Evolutionary conservation across 2,113 vertebrate species (phyloP), one percentile per base, ranked within the genome.

Genomic region (Zosterops borbonicus): DNA sequence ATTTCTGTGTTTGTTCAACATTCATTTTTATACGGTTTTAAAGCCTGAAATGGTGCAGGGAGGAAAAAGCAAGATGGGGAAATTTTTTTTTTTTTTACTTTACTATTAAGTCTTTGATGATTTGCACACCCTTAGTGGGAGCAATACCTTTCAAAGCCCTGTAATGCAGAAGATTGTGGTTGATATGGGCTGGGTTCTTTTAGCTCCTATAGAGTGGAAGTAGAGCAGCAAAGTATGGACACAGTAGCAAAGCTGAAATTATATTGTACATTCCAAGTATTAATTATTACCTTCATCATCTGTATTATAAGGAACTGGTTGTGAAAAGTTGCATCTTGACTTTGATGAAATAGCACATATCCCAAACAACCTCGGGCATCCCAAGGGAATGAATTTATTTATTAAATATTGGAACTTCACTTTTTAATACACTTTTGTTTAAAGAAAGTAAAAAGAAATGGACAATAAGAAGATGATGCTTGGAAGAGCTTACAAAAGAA

Each of bases 41-140:
- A 83, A 74, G 16, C 37, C 35, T 63, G 28, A 70, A 80, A 49
- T 14, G 1, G 13, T 8, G 3, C 0, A 1, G 11, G 3, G 8
- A 11, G 2, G 7, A 58, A 58, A n/a, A 59, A n/a, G 14, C 11
- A 60, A 63, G 5, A 4, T 0, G 1, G 4, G 5, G 6, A 77
- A 9, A 77, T 68, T 37, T 37, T 74, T 19, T 60, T 47, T 28
- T 78, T 87, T 64, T 6, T 68, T 39, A 35, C 16, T 50, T 14
- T 27, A 19, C 2, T 65, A 19, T 47, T 31, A 44, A 60, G 9
- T 22, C 33, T 50, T 82, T 41, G 7, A 64, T 64, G 2, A 64
- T 76, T 79, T 82, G 21, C 62, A 28, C 71, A 20, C 5, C 24
- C 9, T 53, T 25, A 37, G 3, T 69, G 49, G 58, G 14, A 91